Base-by-base conservation (phyloP, 2,797 vertebrate genomes). In the Eurystomus glaucurus region DNA sequence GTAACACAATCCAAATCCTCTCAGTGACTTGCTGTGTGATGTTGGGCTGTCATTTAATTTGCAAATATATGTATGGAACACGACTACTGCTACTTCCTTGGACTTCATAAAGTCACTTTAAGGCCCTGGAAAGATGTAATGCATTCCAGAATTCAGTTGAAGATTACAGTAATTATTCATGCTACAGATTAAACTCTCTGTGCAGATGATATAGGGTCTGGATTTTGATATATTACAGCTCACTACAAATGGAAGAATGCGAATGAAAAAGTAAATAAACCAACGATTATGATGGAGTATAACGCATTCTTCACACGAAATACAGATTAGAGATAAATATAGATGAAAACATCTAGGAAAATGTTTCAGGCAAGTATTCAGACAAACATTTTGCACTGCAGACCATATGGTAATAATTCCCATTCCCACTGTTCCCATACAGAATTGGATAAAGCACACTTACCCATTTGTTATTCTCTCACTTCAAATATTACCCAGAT, bases 301-400 rank as follows among this genome's bases (percentile, higher is more conserved):
- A 93, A 93, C 3, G 93, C 72, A 93, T 50, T 66, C 28, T 93
- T 88, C 48, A 87, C 15, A 37, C 21, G 19, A 96, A 96, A 92
- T 80, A 93, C 23, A 84, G 46, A 89, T 35, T 68, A 57, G 33
- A 70, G 54, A 52, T 48, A 95, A 96, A 97, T 77, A 96, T 18
- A 90, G 31, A 96, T 84, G 85, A 51, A 75, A 95, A 52, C 7
- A 48, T 77, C 66, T 37, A 65, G 52, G 9, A 93, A 96, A 85
- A 33, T 20, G 43, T 74, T 95, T 96, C 94, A 94, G 74, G 82
- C 52, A 94, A 94, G 14, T 87, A 79, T 72, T 66, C 37, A 92
- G 28, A 52, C 66, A 91, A 97, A 94, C 41, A 94, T 90, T 92
- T 75, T 79, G 88, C 35, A 88, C 7, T 74, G 81, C 31, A 61